These are phyloP conservation scores for Drosophila nr. perissopoda DNA, from an alignment of 2,888 invertebrate genomes.

Conservation along the genomic window DNA sequence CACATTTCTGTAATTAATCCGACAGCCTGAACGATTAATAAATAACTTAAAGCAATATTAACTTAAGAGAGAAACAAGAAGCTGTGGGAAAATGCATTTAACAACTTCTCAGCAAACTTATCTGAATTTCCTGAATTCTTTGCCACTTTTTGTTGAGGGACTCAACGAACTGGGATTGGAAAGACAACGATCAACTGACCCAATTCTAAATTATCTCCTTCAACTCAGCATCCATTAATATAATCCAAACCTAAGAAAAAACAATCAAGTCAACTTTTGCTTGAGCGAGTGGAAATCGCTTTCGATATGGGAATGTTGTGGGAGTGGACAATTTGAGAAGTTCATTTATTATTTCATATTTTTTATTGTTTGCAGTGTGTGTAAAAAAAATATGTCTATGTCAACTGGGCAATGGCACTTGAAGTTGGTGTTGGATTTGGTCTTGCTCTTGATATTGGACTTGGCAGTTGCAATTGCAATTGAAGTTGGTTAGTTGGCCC, in stretches of 20 bases:
- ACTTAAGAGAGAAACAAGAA: background rate
- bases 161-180: background rate
- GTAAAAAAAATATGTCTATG: constrained; percentile 15
- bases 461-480: constrained; percentile 13
- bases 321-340: constrained; percentile 27
- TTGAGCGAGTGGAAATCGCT: background rate
- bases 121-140: background rate
- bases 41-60: background rate
- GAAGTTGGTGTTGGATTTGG: constrained; percentile 1
- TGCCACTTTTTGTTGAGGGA: background rate
- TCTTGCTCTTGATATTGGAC: constrained; percentile 60
- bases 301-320: constrained; percentile 15
- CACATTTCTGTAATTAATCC: background rate
- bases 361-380: constrained; percentile 4
- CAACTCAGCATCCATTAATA: background rate
- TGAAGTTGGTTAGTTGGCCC: constrained; percentile 23
- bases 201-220: background rate
- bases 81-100: background rate
- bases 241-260: background rate
- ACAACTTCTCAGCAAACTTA: background rate
- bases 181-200: background rate
- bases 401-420: constrained; percentile 46
- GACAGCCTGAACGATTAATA: background rate
- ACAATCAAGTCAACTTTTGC: background rate
- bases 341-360: constrained; percentile 23